A percentile compares a stretch with the other conserved stretches of the same genome.
Conservation (phyloP, 2,888 invertebrate species). For the Odontothrips loti region DNA sequence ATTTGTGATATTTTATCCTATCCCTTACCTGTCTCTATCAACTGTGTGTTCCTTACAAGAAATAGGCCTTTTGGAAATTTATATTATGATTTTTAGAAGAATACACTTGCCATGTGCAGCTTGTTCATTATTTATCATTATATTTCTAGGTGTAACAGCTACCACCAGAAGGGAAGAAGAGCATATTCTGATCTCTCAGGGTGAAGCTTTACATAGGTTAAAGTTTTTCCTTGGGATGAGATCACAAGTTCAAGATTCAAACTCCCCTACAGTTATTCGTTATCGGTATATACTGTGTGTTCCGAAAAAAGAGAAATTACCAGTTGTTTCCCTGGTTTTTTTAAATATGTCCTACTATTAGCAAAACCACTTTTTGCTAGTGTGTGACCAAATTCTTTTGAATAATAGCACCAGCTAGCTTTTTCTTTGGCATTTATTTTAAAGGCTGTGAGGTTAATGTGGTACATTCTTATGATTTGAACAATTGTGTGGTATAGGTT, state of each 20-base stretch:
- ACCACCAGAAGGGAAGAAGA: not conserved
- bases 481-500: no score
- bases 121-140: not conserved
- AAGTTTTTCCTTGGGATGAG: not conserved
- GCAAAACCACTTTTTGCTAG: no score
- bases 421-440: not conserved
- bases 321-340: no score
- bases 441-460: slow-evolving; percentile 32
- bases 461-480: not conserved
- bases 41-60: not conserved
- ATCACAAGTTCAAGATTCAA: no score
- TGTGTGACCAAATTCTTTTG: no score
- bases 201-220: not conserved
- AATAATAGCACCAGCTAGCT: not conserved
- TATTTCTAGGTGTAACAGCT: slow-evolving; percentile 12
- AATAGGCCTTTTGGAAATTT: not conserved
- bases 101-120: not conserved
- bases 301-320: no score
- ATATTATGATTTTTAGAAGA: not conserved
- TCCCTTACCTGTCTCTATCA: not conserved
- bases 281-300: no score
- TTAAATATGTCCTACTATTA: no score
- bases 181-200: not conserved
- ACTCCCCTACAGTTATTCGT: not conserved
- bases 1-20: not conserved